Conservation (phyloP, 2,888 invertebrate genomes). For the Baronia brevicornis region DNA sequence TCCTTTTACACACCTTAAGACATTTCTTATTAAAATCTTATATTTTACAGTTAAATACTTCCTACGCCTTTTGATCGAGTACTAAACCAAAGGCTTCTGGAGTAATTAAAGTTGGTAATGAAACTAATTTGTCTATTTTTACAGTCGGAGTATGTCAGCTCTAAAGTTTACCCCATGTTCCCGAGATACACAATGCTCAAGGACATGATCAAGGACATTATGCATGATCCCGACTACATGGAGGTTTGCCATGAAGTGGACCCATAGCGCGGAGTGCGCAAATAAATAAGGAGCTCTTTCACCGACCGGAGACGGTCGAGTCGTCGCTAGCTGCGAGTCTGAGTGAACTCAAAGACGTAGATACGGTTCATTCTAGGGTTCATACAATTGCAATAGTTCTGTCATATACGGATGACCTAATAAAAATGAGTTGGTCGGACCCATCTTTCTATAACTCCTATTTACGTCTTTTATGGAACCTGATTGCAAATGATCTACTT, state of each 20-base stretch:
- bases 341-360: constrained; percentile 15
- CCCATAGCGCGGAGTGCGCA: constrained; percentile 79
- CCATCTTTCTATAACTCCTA: too few relatives aligned
- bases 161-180: constrained; percentile 95
- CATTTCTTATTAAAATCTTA: too few relatives aligned
- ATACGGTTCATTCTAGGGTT: too few relatives aligned
- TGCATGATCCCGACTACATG: constrained; percentile 97
- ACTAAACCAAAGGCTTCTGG: too few relatives aligned
- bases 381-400: too few relatives aligned
- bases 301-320: constrained; percentile 61
- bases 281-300: constrained; percentile 68
- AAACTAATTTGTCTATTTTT: constrained; percentile 28
- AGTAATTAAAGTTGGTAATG: neutral
- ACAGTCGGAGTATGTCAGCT: constrained; percentile 92
- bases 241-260: constrained; percentile 95
- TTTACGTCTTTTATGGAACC: too few relatives aligned
- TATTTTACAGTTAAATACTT: too few relatives aligned
- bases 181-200: constrained; percentile 96
- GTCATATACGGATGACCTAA: too few relatives aligned
- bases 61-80: too few relatives aligned
- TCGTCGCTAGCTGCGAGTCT: constrained; percentile 48
- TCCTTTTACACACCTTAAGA: too few relatives aligned
- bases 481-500: too few relatives aligned
- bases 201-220: constrained; percentile 97
- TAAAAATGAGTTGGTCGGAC: too few relatives aligned